A percentile compares a stretch with the other conserved stretches of the same genome.
phyloP scores from a whole-genome alignment of 2,888 invertebrate genomes.

The Andricus curvator region DNA sequence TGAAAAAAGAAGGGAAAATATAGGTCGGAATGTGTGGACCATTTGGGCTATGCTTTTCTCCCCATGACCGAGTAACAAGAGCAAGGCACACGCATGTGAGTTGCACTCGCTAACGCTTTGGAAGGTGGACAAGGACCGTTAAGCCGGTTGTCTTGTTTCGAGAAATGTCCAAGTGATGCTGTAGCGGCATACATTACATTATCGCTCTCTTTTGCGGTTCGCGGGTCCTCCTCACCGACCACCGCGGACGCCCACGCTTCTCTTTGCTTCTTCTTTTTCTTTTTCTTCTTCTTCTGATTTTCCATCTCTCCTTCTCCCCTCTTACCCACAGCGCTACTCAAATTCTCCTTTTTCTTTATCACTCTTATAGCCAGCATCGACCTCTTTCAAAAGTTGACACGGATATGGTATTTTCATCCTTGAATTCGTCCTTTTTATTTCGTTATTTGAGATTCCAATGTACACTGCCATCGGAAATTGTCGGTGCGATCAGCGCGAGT shows the following conservation, averaged over 20 bases:
- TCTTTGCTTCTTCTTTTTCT: background rate
- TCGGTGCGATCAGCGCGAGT: no score
- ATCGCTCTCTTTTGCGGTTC: constrained; percentile 55
- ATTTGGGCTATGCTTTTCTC: constrained; percentile 8
- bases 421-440: background rate
- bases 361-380: constrained; percentile 23
- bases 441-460: background rate
- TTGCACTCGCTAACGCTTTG: constrained; percentile 43
- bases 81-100: constrained; percentile 41
- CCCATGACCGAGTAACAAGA: constrained; percentile 34
- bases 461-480: no score
- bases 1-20: background rate
- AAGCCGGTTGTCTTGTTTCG: constrained; percentile 55
- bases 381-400: constrained; percentile 27
- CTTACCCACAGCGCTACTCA: constrained; percentile 39
- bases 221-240: constrained; percentile 62
- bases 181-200: constrained; percentile 47
- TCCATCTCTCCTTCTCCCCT: background rate
- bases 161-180: constrained; percentile 46
- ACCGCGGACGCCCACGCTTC: constrained; percentile 35
- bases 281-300: background rate
- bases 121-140: constrained; percentile 53
- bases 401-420: background rate
- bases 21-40: background rate
- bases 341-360: constrained; percentile 44